Conservation (phyloP, 2,888 invertebrate genomes). For the Lapara coniferarum region DNA sequence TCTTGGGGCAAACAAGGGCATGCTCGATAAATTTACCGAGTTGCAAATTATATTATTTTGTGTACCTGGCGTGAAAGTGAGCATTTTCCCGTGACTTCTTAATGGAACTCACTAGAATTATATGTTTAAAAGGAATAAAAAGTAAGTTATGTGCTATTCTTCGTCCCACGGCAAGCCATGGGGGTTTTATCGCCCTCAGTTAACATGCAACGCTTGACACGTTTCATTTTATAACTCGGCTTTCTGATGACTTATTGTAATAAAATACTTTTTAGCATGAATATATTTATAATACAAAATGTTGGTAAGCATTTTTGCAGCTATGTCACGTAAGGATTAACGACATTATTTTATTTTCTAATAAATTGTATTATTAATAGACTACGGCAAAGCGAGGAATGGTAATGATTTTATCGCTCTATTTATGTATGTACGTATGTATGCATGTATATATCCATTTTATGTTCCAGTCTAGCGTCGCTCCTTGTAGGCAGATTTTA, state of each 20-base stretch:
- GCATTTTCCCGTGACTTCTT: neutral
- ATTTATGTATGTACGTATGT: too few species aligned
- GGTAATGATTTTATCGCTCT: too few species aligned
- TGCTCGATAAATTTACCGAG: slow-evolving; percentile 24
- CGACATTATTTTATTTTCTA: too few species aligned
- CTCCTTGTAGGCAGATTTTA: too few species aligned
- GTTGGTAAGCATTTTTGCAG: too few species aligned
- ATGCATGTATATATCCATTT: too few species aligned
- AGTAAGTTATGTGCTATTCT: slow-evolving; percentile 1
- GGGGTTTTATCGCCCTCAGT: neutral
- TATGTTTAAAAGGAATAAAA: neutral
- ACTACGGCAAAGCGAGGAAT: too few species aligned
- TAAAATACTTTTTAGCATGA: neutral
- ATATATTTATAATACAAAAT: too few species aligned
- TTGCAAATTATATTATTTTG: slow-evolving; percentile 24
- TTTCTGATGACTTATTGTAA: neutral
- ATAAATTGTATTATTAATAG: too few species aligned
- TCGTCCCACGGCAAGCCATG: neutral
- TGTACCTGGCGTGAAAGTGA: neutral
- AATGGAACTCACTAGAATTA: neutral
- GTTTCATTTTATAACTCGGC: neutral
- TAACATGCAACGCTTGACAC: neutral
- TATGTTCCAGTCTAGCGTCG: too few species aligned
- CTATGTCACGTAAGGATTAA: too few species aligned
- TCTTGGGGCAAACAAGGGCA: slow-evolving; percentile 19